A percentile compares a stretch with the other conserved stretches of the same genome.
These are phyloP conservation scores for Achlya flavicornis DNA, from an alignment of 2,888 invertebrate genomes.

Conservation along the genomic window DNA sequence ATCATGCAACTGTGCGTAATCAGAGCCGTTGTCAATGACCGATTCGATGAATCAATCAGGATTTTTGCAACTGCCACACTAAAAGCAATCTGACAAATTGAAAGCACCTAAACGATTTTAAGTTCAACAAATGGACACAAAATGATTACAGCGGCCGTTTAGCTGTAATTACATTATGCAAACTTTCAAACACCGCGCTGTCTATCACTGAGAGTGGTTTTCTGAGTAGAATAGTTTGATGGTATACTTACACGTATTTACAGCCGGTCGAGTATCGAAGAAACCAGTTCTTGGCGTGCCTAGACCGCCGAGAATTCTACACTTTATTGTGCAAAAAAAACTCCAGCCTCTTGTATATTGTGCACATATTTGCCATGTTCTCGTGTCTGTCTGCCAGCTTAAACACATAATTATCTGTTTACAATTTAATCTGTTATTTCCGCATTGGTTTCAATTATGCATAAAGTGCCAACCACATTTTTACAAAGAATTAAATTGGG, in stretches of 20 bases:
- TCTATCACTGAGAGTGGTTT: slow-evolving; percentile 55
- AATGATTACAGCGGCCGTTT: slow-evolving; percentile 22
- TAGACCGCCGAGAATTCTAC: slow-evolving; percentile 34
- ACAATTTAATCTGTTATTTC: slow-evolving; percentile 24
- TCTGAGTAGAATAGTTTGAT: slow-evolving; percentile 50
- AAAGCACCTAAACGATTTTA: slow-evolving; percentile 15
- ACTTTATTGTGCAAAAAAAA: slow-evolving; percentile 21
- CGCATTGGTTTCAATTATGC: slow-evolving; percentile 25
- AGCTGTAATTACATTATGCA: slow-evolving; percentile 36
- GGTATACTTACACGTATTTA: slow-evolving; percentile 35
- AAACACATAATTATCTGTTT: slow-evolving; percentile 19
- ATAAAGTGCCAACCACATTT: slow-evolving; percentile 12
- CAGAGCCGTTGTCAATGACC: neutral
- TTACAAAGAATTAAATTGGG: neutral
- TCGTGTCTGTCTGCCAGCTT: slow-evolving; percentile 13
- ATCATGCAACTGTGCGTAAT: neutral
- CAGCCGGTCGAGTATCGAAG: slow-evolving; percentile 31
- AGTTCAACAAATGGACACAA: slow-evolving; percentile 17
- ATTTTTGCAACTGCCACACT: neutral
- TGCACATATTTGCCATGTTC: slow-evolving; percentile 18
- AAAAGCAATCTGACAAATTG: neutral
- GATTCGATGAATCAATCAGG: neutral
- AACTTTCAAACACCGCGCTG: slow-evolving; percentile 47
- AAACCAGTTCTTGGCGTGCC: slow-evolving; percentile 43
- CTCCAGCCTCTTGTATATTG: slow-evolving; percentile 1